Base-by-base conservation (phyloP, 2,113 vertebrate species). In the Euleptes europaea region DNA sequence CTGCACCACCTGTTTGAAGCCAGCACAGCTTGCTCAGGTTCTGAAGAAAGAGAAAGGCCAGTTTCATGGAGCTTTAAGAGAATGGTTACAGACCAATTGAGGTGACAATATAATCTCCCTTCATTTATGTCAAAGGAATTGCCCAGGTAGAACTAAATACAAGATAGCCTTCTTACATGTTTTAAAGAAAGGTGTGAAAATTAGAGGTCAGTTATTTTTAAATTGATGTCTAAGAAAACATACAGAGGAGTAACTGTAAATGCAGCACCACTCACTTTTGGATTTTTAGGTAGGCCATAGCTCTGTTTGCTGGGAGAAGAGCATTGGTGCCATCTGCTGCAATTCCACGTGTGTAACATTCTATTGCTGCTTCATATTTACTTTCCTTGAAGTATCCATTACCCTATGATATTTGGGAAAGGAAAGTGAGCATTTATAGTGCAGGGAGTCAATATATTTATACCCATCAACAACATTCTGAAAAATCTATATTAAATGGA, bases 341-440 rank as follows among this genome's bases (percentile, higher is more conserved):
- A 42, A 99, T 97, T 17, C 98, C 99, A 81, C 93, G 94, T 67
- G 95, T 97, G 84, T 99, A 99, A 86, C 98, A 99, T 14, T 99
- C 98, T 42, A 97, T 96, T 1, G 99, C 99, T 51, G 94, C 93
- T 88, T 99, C 97, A 0, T 99, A 99, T 80, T 97, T 98, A 1
- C 98, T 98, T 88, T 98, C 98, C 95, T 99, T 99, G 92, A 99
- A 99, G 94, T 98, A 99, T 57, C 96, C 97, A 17, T 99, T 99
- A 14, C 99, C 99, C 98, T 99, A 80, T 63, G 63, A 78, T 3
- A 81, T 72, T 83, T 70, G 38, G 14, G 40, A 21, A 47, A 19
- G 72, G 35, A 38, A 63, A 51, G 33, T 66, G 33, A 49, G 69
- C 33, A 33, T 31, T 38, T 23, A 67, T 31, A 14, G 72, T 35